A percentile compares a stretch with the other conserved stretches of the same genome.
Evolutionary conservation across 1,140 invertebrate genomes (phyloP).

Genomic region (Cotesia vestalis): DNA sequence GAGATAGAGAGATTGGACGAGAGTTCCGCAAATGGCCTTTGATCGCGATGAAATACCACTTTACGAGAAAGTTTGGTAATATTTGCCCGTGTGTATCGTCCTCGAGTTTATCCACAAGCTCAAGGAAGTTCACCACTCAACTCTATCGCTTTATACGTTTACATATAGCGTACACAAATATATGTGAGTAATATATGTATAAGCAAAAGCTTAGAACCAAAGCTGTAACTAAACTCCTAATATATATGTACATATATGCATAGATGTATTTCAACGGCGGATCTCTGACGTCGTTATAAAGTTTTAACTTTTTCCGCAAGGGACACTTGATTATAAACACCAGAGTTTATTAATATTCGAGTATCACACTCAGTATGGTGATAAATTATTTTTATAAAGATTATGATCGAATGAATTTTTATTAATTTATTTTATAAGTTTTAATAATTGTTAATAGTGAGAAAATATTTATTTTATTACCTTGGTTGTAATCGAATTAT

Average conservation of each 20-base stretch:
- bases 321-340: not conserved
- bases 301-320: not conserved
- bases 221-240: not conserved
- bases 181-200: too few relatives aligned
- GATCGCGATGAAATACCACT: constrained; percentile 32
- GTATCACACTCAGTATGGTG: too few relatives aligned
- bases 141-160: not conserved
- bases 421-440: too few relatives aligned
- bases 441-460: too few relatives aligned
- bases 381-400: too few relatives aligned
- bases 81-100: constrained; percentile 23
- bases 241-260: not conserved
- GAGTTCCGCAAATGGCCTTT: constrained; percentile 12
- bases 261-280: not conserved
- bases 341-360: not conserved
- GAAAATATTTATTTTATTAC: too few relatives aligned
- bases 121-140: too few relatives aligned
- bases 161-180: not conserved
- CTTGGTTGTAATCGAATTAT: too few relatives aligned
- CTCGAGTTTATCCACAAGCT: constrained; percentile 4
- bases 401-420: too few relatives aligned
- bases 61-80: constrained; percentile 31
- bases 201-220: not conserved
- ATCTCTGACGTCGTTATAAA: constrained; percentile 5
- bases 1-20: not conserved